Evolutionary conservation across 2,888 invertebrate species (phyloP), one percentile per base, ranked within the genome.

Genomic region (Eubasilissa splendida): DNA sequence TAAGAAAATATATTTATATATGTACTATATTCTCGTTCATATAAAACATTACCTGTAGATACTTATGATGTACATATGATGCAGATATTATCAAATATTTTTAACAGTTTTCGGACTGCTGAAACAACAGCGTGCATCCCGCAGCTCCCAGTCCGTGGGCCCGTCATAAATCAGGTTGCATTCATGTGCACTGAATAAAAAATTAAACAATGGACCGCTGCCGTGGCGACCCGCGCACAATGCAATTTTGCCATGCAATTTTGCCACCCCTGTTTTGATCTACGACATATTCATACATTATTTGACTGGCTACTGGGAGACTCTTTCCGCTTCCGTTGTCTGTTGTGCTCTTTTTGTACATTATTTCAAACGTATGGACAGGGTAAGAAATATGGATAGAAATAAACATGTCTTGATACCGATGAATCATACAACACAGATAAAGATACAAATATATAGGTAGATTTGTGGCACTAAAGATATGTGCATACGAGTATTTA

Each of bases 101-200:
- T 53, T 11, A 68, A 59, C 76, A 63, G 76, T 76, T 76, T 76
- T 65, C 76, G 10, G 54, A 11, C 65, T 33, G 76, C 65, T 76
- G 76, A 53, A 76, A 50, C 50, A 68, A 73, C 33, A 56, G 33
- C 10, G 56, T 70, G 77, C 53, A 77, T 77, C 77, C 77, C 68
- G 77, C 68, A 42, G 77, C 59, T 58, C 66, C 60, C 50, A 66
- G 42, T 59, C 71, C 59, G n/a, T 42, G 78, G 42, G 58, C 54
- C 59, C 22, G 65, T 70, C 78, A 78, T 78, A 73, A 78, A 78
- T 78, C 78, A 78, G 22, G 54, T 33, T 76, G 76, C 80, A 76
- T 76, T 79, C 79, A 63, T 81, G 76, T 81, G 79, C 81, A 79
- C 63, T 76, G 78, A 75, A 76, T 76, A 79, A 81, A 81, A 81